Evolutionary conservation across 2,113 vertebrate genomes (phyloP).

Genomic region (Serilophus lunatus): DNA sequence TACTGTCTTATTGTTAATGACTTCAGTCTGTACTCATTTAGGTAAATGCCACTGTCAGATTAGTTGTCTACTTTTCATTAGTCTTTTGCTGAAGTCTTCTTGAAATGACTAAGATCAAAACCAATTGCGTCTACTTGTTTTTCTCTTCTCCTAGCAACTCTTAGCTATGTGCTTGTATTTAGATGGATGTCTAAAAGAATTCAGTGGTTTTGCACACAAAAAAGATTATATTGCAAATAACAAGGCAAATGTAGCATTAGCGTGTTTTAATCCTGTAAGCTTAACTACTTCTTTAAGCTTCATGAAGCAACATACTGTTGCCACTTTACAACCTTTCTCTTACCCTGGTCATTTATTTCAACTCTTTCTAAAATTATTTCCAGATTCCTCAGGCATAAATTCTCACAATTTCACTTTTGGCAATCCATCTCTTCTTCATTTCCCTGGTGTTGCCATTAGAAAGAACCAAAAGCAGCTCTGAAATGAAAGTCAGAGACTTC

Average conservation of each 20-base stretch:
- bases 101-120: conserved; percentile 16
- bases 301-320: background rate
- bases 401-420: background rate
- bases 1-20: background rate
- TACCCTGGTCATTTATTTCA: background rate
- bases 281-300: background rate
- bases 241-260: background rate
- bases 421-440: background rate
- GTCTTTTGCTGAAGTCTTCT: background rate
- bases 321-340: background rate
- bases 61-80: conserved; percentile 15
- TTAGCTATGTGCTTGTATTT: background rate
- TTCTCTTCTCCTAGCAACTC: background rate
- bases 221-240: background rate
- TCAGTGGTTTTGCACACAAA: background rate
- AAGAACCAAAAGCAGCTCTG: background rate
- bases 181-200: background rate
- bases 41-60: conserved; percentile 5
- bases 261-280: background rate
- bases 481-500: background rate
- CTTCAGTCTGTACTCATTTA: background rate
- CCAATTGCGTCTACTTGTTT: background rate
- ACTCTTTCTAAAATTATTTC: background rate
- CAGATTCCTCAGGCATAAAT: background rate
- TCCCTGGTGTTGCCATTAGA: background rate